Percentiles rank a stretch among this genome's conserved stretches.
These are phyloP conservation scores for Dendrolimus houi DNA, from an alignment of 2,888 invertebrate genomes.

Conservation along the genomic window DNA sequence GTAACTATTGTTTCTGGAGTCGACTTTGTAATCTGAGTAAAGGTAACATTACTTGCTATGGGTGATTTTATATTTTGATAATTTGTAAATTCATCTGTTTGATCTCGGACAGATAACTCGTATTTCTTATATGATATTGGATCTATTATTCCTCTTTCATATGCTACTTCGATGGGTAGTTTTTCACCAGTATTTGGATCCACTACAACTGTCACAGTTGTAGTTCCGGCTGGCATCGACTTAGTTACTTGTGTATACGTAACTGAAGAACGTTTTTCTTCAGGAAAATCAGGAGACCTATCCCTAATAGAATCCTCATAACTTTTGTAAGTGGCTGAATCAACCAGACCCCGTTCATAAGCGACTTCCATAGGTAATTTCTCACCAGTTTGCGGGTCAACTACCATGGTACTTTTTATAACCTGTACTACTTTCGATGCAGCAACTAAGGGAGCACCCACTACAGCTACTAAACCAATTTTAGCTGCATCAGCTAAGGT, in stretches of 20 bases:
- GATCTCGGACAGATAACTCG: conserved; percentile 47
- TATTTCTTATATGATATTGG: conserved; percentile 66
- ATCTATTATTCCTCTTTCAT: conserved; percentile 58
- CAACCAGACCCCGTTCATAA: conserved; percentile 84
- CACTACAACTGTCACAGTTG: conserved; percentile 45
- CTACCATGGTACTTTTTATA: conserved; percentile 78
- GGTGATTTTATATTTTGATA: conserved; percentile 17
- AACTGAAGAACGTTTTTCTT: background rate
- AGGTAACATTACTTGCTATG: conserved; percentile 19
- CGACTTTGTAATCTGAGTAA: conserved; percentile 21
- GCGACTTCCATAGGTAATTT: conserved; percentile 89
- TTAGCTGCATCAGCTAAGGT: conserved; percentile 85
- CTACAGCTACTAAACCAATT: conserved; percentile 84
- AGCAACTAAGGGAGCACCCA: conserved; percentile 85
- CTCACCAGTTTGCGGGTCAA: conserved; percentile 88
- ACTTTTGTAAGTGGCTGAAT: conserved; percentile 67
- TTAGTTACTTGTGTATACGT: conserved; percentile 27
- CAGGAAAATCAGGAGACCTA: conserved; percentile 32
- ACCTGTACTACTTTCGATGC: conserved; percentile 82
- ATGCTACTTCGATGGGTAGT: conserved; percentile 83
- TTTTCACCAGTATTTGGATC: conserved; percentile 87
- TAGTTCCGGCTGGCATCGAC: conserved; percentile 32
- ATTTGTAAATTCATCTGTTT: conserved; percentile 26
- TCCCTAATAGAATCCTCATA: conserved; percentile 66
- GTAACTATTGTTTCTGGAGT: conserved; percentile 25